Evolutionary conservation across 2,888 invertebrate species (phyloP), one percentile per base, ranked within the genome.

Genomic region (Drosophila histrio): DNA sequence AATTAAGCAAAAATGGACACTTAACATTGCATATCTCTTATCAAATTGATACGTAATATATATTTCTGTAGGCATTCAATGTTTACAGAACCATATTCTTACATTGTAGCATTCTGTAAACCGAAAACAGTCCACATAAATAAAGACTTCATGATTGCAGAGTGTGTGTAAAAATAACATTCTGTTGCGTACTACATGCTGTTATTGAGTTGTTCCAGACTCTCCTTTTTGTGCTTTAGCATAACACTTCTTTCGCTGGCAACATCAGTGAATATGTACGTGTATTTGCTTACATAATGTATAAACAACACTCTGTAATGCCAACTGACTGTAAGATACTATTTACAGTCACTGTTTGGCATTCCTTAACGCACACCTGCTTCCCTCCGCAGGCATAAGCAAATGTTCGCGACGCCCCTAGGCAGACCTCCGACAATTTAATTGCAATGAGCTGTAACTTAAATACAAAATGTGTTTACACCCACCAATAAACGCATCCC

Each of bases 381-480:
- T 30, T 30, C 44, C 3, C 11, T 6, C 2, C 13, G 11, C 22
- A n/a, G 11, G n/a, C 22, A 19, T 21, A 19, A 38, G 44, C 46
- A 62, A 76, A 47, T 52, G 58, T 19, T 52, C 39, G 41, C 36
- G 47, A 66, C 46, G 63, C 62, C 63, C n/a, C 60, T 34, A 24
- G 36, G 15, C 46, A 41, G 43, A 58, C 41, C 53, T 34, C 47
- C 41, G 41, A 30, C 66, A 75, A 74, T 77, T 81, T 79, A 81
- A 82, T 76, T 61, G 76, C 78, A 63, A 58, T 79, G 56, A 63
- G 56, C 53, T 41, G 63, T 44, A 73, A 64, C 59, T 46, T 68
- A 65, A 71, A 68, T 57, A 44, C 39, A 24, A 60, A 77, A 64
- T 72, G 52, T 32, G 68, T 64, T 65, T 47, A 53, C 63, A 61